Evolutionary conservation across 35 echinoderm and acorn worm genomes (phyloP).

Genomic region (Strongylocentrotus purpuratus): DNA sequence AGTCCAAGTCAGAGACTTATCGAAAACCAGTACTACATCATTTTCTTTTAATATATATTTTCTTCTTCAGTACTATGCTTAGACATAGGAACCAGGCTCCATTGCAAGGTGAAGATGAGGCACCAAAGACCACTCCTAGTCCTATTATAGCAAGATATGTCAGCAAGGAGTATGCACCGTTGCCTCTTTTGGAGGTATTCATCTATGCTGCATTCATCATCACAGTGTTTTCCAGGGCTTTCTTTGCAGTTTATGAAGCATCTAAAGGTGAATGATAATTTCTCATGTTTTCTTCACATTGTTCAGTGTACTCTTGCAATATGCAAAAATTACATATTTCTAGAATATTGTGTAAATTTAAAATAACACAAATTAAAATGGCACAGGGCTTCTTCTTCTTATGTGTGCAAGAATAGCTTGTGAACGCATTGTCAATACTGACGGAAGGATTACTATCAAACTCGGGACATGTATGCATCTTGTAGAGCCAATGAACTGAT

Average conservation of each 20-base stretch:
- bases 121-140: neutral
- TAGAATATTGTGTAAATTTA: neutral
- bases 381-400: neutral
- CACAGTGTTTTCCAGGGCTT: neutral
- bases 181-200: neutral
- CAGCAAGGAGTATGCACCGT: constrained; percentile 17
- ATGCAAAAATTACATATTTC: neutral
- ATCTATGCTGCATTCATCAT: neutral
- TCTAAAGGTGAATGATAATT: neutral
- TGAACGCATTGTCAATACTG: no score
- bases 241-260: neutral
- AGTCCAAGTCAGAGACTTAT: no score
- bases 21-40: no score
- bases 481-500: no score
- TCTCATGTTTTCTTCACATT: neutral
- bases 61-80: neutral
- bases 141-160: constrained; percentile 17
- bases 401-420: no score
- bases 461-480: no score
- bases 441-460: no score
- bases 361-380: neutral
- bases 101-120: neutral
- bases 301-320: neutral
- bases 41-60: neutral
- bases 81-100: neutral